Evolutionary conservation across 2,113 vertebrate species (phyloP), one percentile per base, ranked within the genome.

Genomic region (Nibea coibor): DNA sequence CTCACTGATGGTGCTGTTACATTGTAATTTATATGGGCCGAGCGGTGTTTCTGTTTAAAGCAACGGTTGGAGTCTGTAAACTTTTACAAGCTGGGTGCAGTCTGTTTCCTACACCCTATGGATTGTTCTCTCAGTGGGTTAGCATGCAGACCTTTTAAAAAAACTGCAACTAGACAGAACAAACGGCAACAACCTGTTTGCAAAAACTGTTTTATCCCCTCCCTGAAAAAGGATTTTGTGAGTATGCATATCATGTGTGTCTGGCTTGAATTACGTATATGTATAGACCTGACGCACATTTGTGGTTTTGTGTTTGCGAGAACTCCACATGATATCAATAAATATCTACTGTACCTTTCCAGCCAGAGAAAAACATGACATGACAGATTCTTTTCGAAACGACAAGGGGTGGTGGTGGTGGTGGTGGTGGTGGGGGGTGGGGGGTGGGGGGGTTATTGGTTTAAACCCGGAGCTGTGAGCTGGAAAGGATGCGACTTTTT

Each of bases 41-140:
- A 72, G 63, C 51, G 50, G 61, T 74, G 77, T 82, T 87, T 85
- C 70, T 83, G 84, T 86, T 88, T 80, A 85, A 81, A 68, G 76
- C 17, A 0, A 64, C 10, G 72, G 50, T 57, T 76, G 70, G 67
- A 84, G 82, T 83, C 76, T 87, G 78, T 86, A 82, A 90, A 83
- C 77, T 74, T 87, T 83, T 67, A 82, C 80, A 84, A 66, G 68
- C 72, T 75, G 82, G 67, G 35, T 57, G 24, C 35, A 78, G 67
- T 82, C 74, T 54, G 2, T 71, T 43, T 43, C 78, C 43, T 26
- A 1, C 50, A 69, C 24, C 69, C 70, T 50, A 47, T 75, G 71
- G 66, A 81, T 59, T 28, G 20, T 50, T 75, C 56, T 48, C 31
- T 66, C 20, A 57, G 24, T 26, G 56, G 69, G 66, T 78, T 80